Evolutionary conservation across 1,140 invertebrate genomes (phyloP).

Genomic region (Trachelipus rathkii): DNA sequence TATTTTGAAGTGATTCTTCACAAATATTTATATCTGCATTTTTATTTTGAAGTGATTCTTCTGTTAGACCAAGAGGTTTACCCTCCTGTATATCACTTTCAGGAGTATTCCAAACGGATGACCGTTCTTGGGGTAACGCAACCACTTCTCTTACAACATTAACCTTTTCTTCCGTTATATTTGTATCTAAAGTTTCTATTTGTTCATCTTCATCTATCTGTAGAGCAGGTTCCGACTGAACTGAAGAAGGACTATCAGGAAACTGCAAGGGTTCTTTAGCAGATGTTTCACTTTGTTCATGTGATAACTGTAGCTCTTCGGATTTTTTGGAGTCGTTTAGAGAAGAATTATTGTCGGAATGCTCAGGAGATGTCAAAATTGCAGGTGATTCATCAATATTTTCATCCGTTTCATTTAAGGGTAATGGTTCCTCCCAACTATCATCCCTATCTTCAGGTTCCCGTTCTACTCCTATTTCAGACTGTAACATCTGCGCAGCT

Average conservation of each 20-base stretch:
- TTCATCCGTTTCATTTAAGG: background rate
- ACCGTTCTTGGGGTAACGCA: background rate
- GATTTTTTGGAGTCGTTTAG: conserved; percentile 25
- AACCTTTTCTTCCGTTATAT: background rate
- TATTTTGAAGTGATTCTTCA: background rate
- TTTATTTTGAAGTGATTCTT: background rate
- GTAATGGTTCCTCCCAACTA: background rate
- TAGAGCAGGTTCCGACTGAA: conserved; percentile 73
- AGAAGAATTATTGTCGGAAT: background rate
- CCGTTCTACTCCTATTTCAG: conserved; percentile 42
- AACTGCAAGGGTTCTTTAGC: conserved; percentile 54
- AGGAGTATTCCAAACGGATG: conserved; percentile 2
- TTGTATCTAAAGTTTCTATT: background rate
- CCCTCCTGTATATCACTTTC: background rate
- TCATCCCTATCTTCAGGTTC: conserved; percentile 26
- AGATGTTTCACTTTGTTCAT: background rate
- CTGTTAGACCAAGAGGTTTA: background rate
- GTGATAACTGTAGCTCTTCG: conserved; percentile 4
- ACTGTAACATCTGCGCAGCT: conserved; percentile 47
- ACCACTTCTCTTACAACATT: background rate
- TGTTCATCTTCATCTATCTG: conserved; percentile 73
- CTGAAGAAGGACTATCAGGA: conserved; percentile 75
- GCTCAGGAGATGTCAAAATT: background rate
- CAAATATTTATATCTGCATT: background rate
- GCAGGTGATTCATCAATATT: background rate